Conservation (phyloP, 2,888 invertebrate species). For the Pachycephus smyrnensis region DNA sequence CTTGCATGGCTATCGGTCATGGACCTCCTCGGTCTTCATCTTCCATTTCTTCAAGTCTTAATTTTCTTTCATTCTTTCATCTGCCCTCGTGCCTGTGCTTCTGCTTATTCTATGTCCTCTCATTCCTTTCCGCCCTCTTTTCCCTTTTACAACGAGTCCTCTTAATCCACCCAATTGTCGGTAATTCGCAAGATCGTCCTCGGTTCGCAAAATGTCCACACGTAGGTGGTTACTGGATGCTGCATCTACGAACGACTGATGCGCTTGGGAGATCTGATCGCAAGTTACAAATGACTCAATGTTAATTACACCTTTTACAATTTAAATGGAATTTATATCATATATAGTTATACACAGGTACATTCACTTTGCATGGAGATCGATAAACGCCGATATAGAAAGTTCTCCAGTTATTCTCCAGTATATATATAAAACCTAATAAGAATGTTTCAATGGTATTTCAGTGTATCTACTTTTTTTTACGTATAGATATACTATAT, state of each 20-base stretch:
- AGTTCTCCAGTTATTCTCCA: neutral
- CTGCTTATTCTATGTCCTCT: slow-evolving; percentile 8
- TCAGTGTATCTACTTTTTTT: neutral
- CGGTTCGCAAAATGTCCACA: neutral
- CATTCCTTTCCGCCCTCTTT: slow-evolving; percentile 11
- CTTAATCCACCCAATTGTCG: neutral
- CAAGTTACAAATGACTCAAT: neutral
- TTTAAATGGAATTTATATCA: neutral
- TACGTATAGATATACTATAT: neutral
- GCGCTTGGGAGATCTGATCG: neutral
- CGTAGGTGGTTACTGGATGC: neutral
- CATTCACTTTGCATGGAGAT: neutral
- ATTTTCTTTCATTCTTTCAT: slow-evolving; percentile 11
- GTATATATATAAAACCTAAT: neutral
- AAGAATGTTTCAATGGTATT: neutral
- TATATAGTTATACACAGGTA: neutral
- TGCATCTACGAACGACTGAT: neutral
- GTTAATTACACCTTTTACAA: neutral
- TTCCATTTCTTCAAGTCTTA: neutral
- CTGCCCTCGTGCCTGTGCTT: neutral
- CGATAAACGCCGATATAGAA: neutral
- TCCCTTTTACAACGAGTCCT: neutral
- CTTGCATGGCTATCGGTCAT: slow-evolving; percentile 20
- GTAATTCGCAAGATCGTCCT: neutral
- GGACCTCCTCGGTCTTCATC: slow-evolving; percentile 16